Conservation (phyloP, 2,797 vertebrate genomes). For the Phyllotis vaccarum region DNA sequence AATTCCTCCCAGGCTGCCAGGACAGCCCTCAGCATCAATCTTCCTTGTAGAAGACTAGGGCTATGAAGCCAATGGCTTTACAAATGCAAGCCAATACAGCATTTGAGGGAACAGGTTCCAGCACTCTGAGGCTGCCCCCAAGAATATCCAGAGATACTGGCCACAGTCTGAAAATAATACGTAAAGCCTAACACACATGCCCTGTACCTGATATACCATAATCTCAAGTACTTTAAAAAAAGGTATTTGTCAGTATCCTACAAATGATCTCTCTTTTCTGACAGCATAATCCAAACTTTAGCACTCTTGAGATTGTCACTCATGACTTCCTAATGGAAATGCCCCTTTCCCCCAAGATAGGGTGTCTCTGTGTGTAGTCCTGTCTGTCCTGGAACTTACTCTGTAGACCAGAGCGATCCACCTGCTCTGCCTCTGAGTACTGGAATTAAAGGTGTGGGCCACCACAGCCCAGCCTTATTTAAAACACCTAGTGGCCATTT, state of each 20-base stretch:
- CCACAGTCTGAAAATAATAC: conserved; percentile 29
- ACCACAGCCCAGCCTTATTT: background rate
- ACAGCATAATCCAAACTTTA: conserved; percentile 11
- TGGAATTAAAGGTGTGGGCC: background rate
- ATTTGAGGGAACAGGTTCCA: conserved; percentile 37
- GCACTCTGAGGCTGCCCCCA: background rate
- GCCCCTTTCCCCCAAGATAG: background rate
- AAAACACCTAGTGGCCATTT: conserved; percentile 52
- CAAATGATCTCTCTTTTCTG: conserved; percentile 19
- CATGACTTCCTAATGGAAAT: conserved; percentile 20
- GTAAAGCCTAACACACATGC: background rate
- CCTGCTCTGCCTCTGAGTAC: background rate
- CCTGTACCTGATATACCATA: background rate
- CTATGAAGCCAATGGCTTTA: conserved; percentile 58
- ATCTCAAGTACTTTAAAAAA: conserved; percentile 65
- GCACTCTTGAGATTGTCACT: conserved; percentile 41
- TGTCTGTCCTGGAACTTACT: background rate
- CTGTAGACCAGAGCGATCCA: background rate
- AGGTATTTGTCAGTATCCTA: background rate
- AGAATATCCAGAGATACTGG: background rate
- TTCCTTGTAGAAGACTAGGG: conserved; percentile 62
- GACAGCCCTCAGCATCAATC: conserved; percentile 63
- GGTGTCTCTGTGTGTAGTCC: background rate
- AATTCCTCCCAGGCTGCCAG: conserved; percentile 75
- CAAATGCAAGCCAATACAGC: conserved; percentile 49